Base-by-base conservation (phyloP, 1,140 invertebrate genomes). In the Oscheius sp. region DNA sequence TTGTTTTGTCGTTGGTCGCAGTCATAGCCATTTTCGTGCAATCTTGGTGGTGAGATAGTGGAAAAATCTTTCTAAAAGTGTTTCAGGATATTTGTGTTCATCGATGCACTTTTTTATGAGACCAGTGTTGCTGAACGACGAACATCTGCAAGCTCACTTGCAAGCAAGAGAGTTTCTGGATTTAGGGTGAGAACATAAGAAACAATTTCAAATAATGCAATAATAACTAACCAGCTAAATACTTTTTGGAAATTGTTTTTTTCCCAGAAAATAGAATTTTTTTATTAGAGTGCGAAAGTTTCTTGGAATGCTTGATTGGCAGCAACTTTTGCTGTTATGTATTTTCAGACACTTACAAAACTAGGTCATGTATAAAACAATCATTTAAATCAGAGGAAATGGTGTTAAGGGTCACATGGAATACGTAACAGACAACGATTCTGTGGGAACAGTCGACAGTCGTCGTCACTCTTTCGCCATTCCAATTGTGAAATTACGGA, bases 41-140 rank as follows among this genome's bases (percentile, higher is more conserved):
- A 20, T n/a, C 34, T n/a, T 73, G 70, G 70, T 73, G 70, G 70
- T 73, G 23, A 73, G 58, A 46, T n/a, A 32, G 15, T 15, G 18
- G 29, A 31, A 38, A 68, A 46, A 1, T 36, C 1, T 38, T 34
- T 38, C 29, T 2, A 15, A 52, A 34, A 35, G 15, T 45, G 63
- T 26, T 61, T 55, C 15, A 68, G 67, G 67, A 29, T 68, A 13
- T 58, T 68, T 4, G 36, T 68, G 18, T 68, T 68, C 26, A 55
- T 68, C 18, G 67, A 68, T 68, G 67, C 67, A 10, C 35, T 68
- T 35, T 32, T 68, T 2, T 68, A 58, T 23, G 49, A 68, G 32
- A 49, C 29, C 28, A 3, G 15, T 7, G 23, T 55, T 4, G 7
- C 49, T 20, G 49, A 55, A 23, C 15, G 49, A 23, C 15, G 23